Conservation (phyloP, 2,113 vertebrate genomes). For the Ctenomys sociabilis region DNA sequence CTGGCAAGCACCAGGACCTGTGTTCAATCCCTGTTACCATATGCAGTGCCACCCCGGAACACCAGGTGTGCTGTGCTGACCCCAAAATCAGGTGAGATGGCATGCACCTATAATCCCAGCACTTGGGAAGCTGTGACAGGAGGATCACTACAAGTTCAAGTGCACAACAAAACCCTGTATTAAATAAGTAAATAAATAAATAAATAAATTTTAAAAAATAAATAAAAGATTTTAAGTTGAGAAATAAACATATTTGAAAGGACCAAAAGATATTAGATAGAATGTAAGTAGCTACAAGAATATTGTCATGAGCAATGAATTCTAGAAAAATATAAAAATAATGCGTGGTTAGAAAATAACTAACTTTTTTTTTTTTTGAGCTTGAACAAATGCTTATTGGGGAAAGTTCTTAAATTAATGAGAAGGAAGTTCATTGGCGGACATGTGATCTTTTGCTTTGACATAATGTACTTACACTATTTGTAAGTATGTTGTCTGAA, state of each 20-base stretch:
- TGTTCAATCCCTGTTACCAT: too few species aligned
- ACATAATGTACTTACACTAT: not conserved
- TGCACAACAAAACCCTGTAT: too few species aligned
- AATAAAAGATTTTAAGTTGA: not conserved
- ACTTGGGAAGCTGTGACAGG: too few species aligned
- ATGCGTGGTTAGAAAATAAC: not conserved
- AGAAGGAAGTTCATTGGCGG: not conserved
- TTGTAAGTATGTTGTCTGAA: too few species aligned
- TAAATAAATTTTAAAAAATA: not conserved
- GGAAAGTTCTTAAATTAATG: not conserved
- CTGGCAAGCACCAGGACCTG: too few species aligned
- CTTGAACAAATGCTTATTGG: not conserved
- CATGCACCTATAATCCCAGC: too few species aligned
- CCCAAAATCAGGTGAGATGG: too few species aligned
- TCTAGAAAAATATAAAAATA: not conserved
- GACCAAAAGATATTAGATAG: not conserved
- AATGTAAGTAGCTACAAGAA: not conserved
- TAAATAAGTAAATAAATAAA: too few species aligned
- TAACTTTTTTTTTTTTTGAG: not conserved
- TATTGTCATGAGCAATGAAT: not conserved
- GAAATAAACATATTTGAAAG: not conserved
- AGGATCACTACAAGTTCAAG: too few species aligned
- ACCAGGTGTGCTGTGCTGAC: too few species aligned
- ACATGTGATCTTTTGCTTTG: not conserved
- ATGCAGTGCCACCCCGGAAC: too few species aligned